These are phyloP conservation scores for Orestias chungarensis DNA, from an alignment of 2,797 vertebrate species.

Conservation along the genomic window DNA sequence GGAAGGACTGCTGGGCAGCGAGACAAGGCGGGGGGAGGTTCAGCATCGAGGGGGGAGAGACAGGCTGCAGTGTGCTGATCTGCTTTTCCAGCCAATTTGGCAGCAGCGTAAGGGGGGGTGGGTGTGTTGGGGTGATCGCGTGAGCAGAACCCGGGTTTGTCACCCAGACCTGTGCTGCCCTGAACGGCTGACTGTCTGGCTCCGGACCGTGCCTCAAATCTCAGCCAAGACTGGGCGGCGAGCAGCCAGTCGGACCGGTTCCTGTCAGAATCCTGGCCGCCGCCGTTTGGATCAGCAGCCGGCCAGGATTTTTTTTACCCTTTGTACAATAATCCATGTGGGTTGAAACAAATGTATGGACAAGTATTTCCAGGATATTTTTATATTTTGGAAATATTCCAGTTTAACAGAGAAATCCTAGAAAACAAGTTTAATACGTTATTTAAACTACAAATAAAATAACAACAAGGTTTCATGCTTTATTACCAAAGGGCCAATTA, in stretches of 20 bases:
- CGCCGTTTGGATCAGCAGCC: background rate
- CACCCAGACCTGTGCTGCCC: constrained; percentile 69
- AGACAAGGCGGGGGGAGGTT: constrained; percentile 12
- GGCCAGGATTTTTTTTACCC: background rate
- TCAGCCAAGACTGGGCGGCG: constrained; percentile 35
- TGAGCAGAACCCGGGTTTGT: constrained; percentile 61
- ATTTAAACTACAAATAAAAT: no score
- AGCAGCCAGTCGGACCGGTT: background rate
- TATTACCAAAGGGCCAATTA: no score
- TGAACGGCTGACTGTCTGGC: constrained; percentile 44
- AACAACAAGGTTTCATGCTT: background rate
- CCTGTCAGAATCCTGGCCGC: background rate
- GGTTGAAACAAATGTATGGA: background rate
- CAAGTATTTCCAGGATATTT: background rate
- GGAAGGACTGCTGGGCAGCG: constrained; percentile 27
- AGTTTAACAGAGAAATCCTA: no score
- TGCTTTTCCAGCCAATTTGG: constrained; percentile 63
- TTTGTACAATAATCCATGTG: background rate
- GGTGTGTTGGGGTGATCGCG: constrained; percentile 15
- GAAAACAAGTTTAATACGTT: no score
- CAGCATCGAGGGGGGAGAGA: background rate
- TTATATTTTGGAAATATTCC: no score
- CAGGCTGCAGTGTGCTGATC: constrained; percentile 53
- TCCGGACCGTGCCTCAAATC: constrained; percentile 19
- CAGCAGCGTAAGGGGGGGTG: constrained; percentile 14